phyloP scores from a whole-genome alignment of 2,113 vertebrate species.

The Hoplias malabaricus region DNA sequence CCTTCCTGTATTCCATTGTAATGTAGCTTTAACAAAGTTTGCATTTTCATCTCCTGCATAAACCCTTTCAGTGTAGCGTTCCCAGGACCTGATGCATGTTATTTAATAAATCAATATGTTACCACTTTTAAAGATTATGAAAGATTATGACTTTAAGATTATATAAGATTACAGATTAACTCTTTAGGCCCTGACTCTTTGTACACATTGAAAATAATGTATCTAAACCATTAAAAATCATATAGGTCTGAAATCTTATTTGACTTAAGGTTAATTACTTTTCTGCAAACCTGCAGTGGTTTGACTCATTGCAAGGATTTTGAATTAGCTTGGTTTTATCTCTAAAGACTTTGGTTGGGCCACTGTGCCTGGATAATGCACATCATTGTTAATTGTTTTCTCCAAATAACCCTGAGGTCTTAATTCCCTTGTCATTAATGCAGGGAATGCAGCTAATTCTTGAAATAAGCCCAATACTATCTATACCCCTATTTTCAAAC shows the following conservation, averaged over 20 bases:
- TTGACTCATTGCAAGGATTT: constrained; percentile 16
- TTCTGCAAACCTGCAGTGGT: constrained; percentile 3
- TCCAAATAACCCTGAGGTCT: neutral
- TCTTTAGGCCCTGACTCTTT: neutral
- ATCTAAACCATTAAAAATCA: neutral
- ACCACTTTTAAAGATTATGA: neutral
- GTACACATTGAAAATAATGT: neutral
- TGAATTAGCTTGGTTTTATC: neutral
- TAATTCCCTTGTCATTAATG: neutral
- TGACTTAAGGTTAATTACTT: constrained; percentile 11
- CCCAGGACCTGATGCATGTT: neutral
- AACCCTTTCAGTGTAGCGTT: neutral
- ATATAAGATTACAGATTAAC: neutral
- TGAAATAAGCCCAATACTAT: neutral
- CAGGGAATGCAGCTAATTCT: neutral
- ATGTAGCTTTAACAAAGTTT: neutral
- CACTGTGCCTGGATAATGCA: neutral
- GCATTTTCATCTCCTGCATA: neutral
- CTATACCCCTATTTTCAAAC: neutral
- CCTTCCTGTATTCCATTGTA: neutral
- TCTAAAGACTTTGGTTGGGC: neutral
- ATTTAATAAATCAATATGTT: neutral
- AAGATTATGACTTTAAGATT: no score
- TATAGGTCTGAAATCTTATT: constrained; percentile 5
- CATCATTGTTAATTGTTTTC: neutral